These are phyloP conservation scores for Anisognathus igniventris DNA, from an alignment of 2,797 vertebrate genomes.

Conservation along the genomic window DNA sequence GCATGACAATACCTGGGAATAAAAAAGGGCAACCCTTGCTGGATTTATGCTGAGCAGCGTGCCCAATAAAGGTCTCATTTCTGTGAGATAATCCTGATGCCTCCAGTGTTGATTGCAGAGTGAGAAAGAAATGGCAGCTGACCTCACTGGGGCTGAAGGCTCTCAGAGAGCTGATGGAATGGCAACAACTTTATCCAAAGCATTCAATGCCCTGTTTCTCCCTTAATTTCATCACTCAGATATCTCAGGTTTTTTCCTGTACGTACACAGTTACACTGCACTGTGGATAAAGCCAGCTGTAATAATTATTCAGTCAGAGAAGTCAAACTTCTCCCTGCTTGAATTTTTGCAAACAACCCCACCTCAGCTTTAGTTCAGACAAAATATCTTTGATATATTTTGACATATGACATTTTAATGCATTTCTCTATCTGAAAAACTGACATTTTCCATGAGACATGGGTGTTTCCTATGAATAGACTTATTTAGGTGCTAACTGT, in stretches of 20 bases:
- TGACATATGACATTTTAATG: conserved; percentile 31
- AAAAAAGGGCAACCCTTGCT: not conserved
- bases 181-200: not conserved
- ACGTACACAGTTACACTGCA: fast-evolving
- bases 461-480: not conserved
- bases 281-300: not conserved
- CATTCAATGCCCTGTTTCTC: not conserved
- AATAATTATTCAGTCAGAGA: not conserved
- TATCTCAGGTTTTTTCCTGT: not conserved
- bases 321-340: not conserved
- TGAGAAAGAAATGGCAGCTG: not conserved
- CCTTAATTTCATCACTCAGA: not conserved
- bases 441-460: not conserved
- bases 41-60: not conserved
- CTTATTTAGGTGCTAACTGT: conserved; percentile 11
- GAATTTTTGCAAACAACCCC: conserved; percentile 15
- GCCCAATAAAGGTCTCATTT: not conserved
- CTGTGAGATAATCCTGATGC: not conserved
- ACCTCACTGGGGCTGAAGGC: not conserved
- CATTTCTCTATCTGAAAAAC: conserved; percentile 1
- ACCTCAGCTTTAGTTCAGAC: conserved; percentile 15
- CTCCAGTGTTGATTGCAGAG: not conserved
- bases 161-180: not conserved
- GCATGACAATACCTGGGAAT: not conserved
- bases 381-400: conserved; percentile 50